phyloP scores from a whole-genome alignment of 2,888 invertebrate genomes.

The Eurois occulta region DNA sequence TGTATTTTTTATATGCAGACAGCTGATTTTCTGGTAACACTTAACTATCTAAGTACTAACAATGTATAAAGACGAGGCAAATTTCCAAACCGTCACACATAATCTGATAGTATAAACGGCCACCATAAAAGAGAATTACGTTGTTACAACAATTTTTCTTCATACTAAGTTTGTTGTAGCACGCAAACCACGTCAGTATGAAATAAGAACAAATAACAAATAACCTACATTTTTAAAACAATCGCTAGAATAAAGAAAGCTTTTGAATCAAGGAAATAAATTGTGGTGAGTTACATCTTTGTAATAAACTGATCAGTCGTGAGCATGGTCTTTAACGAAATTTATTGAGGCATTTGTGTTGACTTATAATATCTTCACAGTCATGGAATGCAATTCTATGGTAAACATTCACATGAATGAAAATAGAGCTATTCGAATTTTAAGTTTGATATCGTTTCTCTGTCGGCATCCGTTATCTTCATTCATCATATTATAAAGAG shows the following conservation, averaged over 20 bases:
- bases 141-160: constrained; percentile 81
- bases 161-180: constrained; percentile 73
- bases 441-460: background rate
- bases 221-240: constrained; percentile 52
- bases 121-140: constrained; percentile 80
- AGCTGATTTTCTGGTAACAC: constrained; percentile 55
- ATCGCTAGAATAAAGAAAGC: constrained; percentile 30
- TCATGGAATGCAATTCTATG: constrained; percentile 20
- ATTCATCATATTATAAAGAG: background rate
- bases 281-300: constrained; percentile 36
- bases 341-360: constrained; percentile 39
- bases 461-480: background rate
- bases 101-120: constrained; percentile 76
- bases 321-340: constrained; percentile 21
- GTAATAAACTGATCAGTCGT: constrained; percentile 39
- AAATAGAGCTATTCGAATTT: constrained; percentile 10
- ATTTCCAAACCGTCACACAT: constrained; percentile 75
- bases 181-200: constrained; percentile 73
- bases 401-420: constrained; percentile 13
- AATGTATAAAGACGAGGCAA: constrained; percentile 71
- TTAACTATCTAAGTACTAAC: constrained; percentile 59
- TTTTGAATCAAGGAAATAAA: constrained; percentile 46
- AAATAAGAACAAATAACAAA: constrained; percentile 60
- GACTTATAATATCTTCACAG: constrained; percentile 30
- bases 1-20: constrained; percentile 40